These are phyloP conservation scores for Turnix velox DNA, from an alignment of 2,113 vertebrate genomes.

Conservation along the genomic window DNA sequence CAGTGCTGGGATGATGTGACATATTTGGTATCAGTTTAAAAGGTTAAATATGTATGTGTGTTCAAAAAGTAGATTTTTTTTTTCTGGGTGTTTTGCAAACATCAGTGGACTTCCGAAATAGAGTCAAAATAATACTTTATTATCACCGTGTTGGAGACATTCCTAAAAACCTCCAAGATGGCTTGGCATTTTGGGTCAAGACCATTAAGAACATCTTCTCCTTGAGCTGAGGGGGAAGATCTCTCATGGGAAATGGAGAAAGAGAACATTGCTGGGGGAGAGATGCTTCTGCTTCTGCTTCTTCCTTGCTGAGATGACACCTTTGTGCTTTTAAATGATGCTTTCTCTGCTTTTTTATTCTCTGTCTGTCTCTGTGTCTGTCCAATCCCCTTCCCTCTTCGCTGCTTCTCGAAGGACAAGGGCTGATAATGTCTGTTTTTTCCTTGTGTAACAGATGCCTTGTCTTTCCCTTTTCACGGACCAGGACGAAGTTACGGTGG, in stretches of 20 bases:
- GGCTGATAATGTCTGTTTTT: constrained; percentile 42
- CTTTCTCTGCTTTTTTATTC: constrained; percentile 22
- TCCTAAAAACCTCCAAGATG: background rate
- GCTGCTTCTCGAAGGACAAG: constrained; percentile 37
- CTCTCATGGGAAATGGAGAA: background rate
- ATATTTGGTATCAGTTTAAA: background rate
- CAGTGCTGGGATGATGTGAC: background rate
- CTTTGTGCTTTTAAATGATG: background rate
- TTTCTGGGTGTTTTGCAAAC: background rate
- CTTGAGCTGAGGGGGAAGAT: background rate
- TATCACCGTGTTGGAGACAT: background rate
- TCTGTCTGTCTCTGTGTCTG: background rate
- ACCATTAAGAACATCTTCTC: background rate
- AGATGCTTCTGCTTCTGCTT: background rate
- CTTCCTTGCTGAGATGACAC: background rate
- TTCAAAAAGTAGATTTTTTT: background rate
- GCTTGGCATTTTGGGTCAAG: background rate
- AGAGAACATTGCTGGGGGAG: background rate
- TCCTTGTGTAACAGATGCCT: constrained; percentile 70
- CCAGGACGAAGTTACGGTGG: constrained; percentile 85
- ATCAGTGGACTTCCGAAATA: background rate
- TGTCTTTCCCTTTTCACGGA: constrained; percentile 70
- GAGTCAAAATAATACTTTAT: background rate
- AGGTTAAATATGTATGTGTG: background rate
- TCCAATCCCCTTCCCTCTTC: background rate